Percentiles rank a stretch among this genome's conserved stretches.
phyloP scores from a whole-genome alignment of 1,140 invertebrate genomes.

The Ceratosolen solmsi region DNA sequence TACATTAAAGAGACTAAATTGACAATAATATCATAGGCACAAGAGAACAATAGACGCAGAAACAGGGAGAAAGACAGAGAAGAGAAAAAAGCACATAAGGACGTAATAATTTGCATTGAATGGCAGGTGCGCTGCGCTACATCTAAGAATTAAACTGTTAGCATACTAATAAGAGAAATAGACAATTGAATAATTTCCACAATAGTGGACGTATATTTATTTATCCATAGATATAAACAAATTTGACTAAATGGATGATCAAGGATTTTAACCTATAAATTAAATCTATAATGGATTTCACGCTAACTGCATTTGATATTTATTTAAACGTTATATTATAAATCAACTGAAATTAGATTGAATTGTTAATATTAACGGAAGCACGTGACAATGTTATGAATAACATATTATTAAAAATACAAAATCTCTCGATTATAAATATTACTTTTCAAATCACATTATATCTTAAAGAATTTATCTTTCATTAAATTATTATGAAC shows the following conservation, averaged over 20 bases:
- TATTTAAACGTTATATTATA: too few species aligned
- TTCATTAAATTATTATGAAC: too few species aligned
- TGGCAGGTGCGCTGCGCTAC: neutral
- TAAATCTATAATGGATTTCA: too few species aligned
- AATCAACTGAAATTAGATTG: too few species aligned
- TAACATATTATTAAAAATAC: too few species aligned
- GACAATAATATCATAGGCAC: neutral
- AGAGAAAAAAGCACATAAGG: neutral
- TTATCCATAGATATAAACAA: neutral
- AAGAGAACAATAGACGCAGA: conserved; percentile 8
- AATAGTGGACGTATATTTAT: neutral
- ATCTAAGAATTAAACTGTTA: conserved; percentile 13
- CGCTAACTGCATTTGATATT: too few species aligned
- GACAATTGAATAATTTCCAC: neutral
- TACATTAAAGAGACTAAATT: neutral
- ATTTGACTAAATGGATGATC: neutral
- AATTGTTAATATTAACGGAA: too few species aligned
- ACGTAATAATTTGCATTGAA: conserved; percentile 29
- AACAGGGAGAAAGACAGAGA: neutral
- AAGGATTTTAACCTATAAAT: neutral
- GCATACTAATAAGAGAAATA: neutral
- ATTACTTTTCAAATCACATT: too few species aligned
- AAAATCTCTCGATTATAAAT: too few species aligned
- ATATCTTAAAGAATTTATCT: too few species aligned
- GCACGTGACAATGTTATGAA: too few species aligned